Evolutionary conservation across 2,113 vertebrate genomes (phyloP).

Genomic region (Cephalophus harveyi): DNA sequence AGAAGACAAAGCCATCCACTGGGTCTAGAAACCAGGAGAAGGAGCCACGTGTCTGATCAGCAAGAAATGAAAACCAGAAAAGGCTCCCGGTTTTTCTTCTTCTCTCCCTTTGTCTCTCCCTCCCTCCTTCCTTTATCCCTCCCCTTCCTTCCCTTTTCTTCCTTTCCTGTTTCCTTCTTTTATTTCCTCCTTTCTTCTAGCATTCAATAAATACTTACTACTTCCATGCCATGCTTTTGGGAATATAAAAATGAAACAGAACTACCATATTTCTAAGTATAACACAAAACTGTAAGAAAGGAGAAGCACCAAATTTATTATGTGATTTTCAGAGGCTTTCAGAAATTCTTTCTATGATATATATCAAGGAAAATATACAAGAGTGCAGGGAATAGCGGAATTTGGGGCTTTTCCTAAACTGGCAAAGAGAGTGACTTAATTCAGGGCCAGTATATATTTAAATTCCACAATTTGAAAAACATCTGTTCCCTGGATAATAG

Average conservation of each 20-base stretch:
- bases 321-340: conserved; percentile 59
- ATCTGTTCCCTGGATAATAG: conserved; percentile 3
- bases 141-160: fast-evolving
- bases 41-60: fast-evolving
- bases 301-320: conserved; percentile 53
- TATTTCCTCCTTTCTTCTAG: neutral
- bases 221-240: neutral
- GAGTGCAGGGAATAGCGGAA: conserved; percentile 10
- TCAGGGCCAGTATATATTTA: conserved; percentile 10
- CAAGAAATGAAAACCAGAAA: neutral
- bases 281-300: conserved; percentile 29
- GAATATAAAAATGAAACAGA: conserved; percentile 38
- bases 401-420: conserved; percentile 32
- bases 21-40: neutral
- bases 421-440: conserved; percentile 10
- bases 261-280: conserved; percentile 42
- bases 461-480: conserved; percentile 44
- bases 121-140: fast-evolving
- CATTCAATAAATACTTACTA: conserved; percentile 6
- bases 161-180: neutral
- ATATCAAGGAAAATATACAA: conserved; percentile 42
- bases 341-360: conserved; percentile 44
- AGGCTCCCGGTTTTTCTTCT: fast-evolving
- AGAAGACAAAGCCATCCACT: neutral
- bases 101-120: no score